Conservation (phyloP, 2,888 invertebrate genomes). For the Argyresthia albistria region DNA sequence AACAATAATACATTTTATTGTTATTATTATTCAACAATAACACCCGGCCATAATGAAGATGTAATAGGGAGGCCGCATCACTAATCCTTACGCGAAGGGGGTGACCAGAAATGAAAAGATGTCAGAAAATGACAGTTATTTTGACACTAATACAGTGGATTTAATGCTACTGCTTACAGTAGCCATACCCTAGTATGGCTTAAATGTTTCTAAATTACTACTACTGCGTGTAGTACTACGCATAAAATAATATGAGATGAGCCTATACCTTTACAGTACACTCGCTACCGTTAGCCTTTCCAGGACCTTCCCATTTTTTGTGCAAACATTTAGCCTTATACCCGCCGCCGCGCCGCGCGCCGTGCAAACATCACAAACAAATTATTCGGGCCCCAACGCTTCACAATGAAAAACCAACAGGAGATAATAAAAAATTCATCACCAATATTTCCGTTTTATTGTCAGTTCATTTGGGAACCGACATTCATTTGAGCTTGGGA, state of each 20-base stretch:
- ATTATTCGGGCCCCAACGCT: conserved; percentile 51
- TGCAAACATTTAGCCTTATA: no score
- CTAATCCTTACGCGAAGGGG: conserved; percentile 65
- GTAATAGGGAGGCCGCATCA: conserved; percentile 57
- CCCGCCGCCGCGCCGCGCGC: not conserved
- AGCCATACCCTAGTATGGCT: conserved; percentile 19
- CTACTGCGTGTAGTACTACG: not conserved
- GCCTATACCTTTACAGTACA: no score
- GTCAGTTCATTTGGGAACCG: not conserved
- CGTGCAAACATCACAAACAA: conserved; percentile 24
- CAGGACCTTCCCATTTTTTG: no score
- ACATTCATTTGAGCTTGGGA: not conserved
- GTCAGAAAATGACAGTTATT: conserved; percentile 71
- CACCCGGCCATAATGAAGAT: conserved; percentile 71
- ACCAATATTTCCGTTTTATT: conserved; percentile 26
- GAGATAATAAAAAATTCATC: conserved; percentile 52
- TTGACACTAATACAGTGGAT: conserved; percentile 69
- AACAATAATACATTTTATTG: conserved; percentile 52
- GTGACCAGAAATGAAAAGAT: conserved; percentile 59
- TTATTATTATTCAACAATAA: conserved; percentile 51
- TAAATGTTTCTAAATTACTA: conserved; percentile 23
- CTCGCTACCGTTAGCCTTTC: not conserved
- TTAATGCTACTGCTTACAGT: conserved; percentile 29
- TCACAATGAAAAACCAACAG: conserved; percentile 51
- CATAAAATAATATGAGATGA: not conserved